Base-by-base conservation (phyloP, 2,113 vertebrate genomes). In the Athene noctua region DNA sequence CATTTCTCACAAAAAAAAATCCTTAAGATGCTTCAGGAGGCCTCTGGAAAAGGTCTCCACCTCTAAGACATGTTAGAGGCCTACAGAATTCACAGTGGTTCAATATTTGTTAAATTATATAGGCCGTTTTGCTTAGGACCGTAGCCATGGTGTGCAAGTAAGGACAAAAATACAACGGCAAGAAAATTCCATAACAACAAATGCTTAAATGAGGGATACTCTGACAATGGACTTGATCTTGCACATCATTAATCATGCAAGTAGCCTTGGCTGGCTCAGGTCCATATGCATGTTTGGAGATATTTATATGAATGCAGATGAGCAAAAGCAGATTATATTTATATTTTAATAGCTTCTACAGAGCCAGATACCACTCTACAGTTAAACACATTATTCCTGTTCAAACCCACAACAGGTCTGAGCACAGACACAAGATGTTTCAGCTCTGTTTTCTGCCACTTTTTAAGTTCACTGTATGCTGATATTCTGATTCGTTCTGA, bases 251-350 rank as follows among this genome's bases (percentile, higher is more conserved):
- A 52, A 80, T 46, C 47, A 57, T 54, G 75, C 55, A 80, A 80
- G 82, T 16, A 86, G 59, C 61, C 88, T 86, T 71, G 65, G 49
- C 44, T 94, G 59, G 59, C 68, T 78, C 46, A 51, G 57, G 65
- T 58, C 51, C 1, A 0, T 77, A 36, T 75, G 58, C 59, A 23
- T 74, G 65, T 88, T 61, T 2, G 2, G 86, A 92, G 54, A 59
- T 57, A 47, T 59, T 77, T 54, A 63, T 49, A 85, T 46, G 49
- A 94, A 81, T 70, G 78, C 86, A 93, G 78, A 94, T 80, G 74
- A 96, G 90, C 74, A 90, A 92, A 91, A 62, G 70, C 62, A 92
- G 62, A 61, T 71, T 66, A 34, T 36, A 70, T 74, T 95, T 93
- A 23, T 62, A 71, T 82, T 86, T 92, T 32, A 80, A 49, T n/a